Base-by-base conservation (phyloP, 2,113 vertebrate species). In the Galemys pyrenaicus region DNA sequence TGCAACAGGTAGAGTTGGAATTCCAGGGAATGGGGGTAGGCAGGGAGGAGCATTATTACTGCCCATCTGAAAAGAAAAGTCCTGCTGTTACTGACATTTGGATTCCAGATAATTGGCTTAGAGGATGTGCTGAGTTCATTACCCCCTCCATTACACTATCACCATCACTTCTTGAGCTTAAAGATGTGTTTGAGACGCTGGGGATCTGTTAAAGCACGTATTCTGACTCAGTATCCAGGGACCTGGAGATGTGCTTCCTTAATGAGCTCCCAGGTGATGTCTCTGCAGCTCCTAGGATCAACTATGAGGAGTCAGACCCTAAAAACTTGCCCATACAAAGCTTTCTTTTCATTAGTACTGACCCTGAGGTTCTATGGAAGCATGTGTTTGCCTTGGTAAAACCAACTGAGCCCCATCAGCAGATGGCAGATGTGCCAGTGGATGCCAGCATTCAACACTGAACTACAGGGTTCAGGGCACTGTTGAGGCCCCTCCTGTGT, bases 71-170 rank as follows among this genome's bases (percentile, higher is more conserved):
- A 80, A n/a, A 54, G 58, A 60, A 37, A 19, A 7, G 16, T 44
- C 60, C 35, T 83, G 30, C 32, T 62, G 0, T 49, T 79, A 28
- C 5, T 49, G 80, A 68, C 70, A 41, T 51, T 49, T 46, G 46
- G 20, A 67, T 93, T 70, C 65, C 22, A 62, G 46, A 68, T 39
- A 62, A 62, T 71, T 68, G 41, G 32, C 19, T 79, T 60, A 22
- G 2, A 35, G 41, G 62, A 19, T 12, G 10, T 12, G 20, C 58
- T 65, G 39, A 68, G 58, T 35, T 65, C 26, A 6, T 30, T 9
- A 4, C 15, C 20, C 65, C 0, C 1, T 6, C 13, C 2, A 6
- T 6, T 3, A 19, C 1, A 19, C 24, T 20, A 35, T 30, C 2
- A 4, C 24, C 26, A 35, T 30, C 2, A 6, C 3, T 37, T 54